phyloP scores from a whole-genome alignment of 2,113 vertebrate genomes.

The Arvicanthis niloticus region DNA sequence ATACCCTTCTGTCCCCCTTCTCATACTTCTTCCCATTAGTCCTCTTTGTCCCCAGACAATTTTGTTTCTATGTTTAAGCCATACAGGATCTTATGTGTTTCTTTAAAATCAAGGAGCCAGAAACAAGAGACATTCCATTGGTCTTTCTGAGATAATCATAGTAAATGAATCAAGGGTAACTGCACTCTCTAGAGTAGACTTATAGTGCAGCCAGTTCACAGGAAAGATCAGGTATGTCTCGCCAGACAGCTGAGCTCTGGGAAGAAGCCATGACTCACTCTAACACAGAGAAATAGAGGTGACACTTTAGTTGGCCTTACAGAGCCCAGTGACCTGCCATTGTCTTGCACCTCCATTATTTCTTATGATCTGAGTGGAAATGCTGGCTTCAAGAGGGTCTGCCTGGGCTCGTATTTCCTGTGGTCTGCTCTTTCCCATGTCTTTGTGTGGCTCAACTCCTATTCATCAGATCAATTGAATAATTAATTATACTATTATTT shows the following conservation, averaged over 20 bases:
- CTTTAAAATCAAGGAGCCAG: background rate
- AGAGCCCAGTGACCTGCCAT: background rate
- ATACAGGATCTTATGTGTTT: background rate
- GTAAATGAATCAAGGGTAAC: background rate
- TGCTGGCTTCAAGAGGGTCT: background rate
- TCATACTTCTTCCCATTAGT: background rate
- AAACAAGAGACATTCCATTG: background rate
- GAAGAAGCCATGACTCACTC: background rate
- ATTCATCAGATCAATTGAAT: background rate
- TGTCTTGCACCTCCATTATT: rapidly evolving
- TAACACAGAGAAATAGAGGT: background rate
- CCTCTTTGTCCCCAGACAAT: background rate
- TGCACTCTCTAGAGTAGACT: background rate
- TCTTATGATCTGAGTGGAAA: background rate
- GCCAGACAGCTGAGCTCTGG: background rate
- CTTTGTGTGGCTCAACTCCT: background rate
- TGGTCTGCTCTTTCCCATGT: background rate
- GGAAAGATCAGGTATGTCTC: background rate
- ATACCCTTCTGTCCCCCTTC: background rate
- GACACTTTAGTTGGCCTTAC: background rate
- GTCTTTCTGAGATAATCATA: background rate
- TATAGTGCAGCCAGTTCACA: background rate
- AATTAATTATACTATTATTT: background rate
- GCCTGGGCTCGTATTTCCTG: background rate
- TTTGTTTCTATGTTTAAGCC: background rate